Conservation (phyloP, 2,797 vertebrate genomes). For the Tangara arthus region DNA sequence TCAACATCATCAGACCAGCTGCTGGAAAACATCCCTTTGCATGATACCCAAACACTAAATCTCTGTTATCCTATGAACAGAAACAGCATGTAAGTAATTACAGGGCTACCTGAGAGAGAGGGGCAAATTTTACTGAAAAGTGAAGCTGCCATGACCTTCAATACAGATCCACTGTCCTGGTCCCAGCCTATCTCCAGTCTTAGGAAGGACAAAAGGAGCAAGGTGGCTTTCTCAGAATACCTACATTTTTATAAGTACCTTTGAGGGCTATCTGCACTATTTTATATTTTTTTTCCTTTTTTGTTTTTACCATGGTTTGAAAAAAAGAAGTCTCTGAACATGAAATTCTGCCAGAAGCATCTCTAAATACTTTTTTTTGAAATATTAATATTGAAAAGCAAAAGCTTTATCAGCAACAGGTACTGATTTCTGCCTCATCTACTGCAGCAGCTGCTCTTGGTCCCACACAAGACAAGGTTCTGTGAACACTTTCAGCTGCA, state of each 20-base stretch:
- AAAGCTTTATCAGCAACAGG: not conserved
- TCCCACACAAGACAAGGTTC: not conserved
- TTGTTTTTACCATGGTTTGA: not conserved
- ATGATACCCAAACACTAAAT: not conserved
- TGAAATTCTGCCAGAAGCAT: not conserved
- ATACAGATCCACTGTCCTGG: not conserved
- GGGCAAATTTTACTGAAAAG: not conserved
- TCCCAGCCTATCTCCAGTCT: not conserved
- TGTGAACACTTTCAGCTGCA: not conserved
- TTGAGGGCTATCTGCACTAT: rapidly evolving
- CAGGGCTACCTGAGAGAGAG: not conserved
- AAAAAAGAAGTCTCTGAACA: not conserved
- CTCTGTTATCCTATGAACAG: not conserved
- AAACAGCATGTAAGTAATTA: not conserved
- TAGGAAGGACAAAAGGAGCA: not conserved
- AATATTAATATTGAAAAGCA: not conserved
- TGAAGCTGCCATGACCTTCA: not conserved
- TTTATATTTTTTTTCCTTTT: too few species aligned
- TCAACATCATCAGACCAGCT: not conserved
- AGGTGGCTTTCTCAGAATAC: not conserved
- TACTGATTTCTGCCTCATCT: not conserved
- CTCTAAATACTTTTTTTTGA: not conserved
- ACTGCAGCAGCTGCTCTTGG: not conserved
- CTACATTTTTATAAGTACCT: not conserved
- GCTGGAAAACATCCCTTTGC: not conserved